These are phyloP conservation scores for Lypha dubia DNA, from an alignment of 2,888 invertebrate genomes.

Conservation along the genomic window DNA sequence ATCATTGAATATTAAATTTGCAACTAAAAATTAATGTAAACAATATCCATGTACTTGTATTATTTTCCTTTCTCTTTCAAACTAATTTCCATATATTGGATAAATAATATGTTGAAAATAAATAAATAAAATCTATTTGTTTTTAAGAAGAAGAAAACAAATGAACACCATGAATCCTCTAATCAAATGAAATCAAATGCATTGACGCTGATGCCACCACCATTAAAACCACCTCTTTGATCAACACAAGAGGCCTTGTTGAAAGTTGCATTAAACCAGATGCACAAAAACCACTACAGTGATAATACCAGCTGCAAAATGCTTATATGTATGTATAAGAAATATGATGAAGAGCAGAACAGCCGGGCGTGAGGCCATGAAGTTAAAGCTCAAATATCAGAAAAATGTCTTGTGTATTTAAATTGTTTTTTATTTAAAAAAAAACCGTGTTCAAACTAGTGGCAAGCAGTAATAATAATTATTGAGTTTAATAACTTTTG, in stretches of 20 bases:
- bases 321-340: not conserved
- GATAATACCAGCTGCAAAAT: conserved; percentile 16
- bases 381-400: conserved; percentile 32
- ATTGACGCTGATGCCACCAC: conserved; percentile 24
- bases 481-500: conserved; percentile 18
- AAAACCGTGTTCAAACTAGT: conserved; percentile 3
- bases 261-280: conserved; percentile 32
- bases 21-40: not conserved
- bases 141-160: not conserved
- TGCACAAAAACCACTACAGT: conserved; percentile 25
- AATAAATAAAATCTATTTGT: conserved; percentile 15
- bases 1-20: conserved; percentile 2
- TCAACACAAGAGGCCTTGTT: conserved; percentile 3
- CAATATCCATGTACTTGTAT: not conserved
- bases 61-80: conserved; percentile 35
- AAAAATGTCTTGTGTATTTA: conserved; percentile 12
- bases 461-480: conserved; percentile 1
- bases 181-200: conserved; percentile 52
- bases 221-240: not conserved
- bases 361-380: too few relatives aligned
- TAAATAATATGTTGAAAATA: conserved; percentile 19
- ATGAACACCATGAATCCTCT: conserved; percentile 7
- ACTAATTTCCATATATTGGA: conserved; percentile 21
- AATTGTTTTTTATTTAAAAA: not conserved
- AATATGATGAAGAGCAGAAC: too few relatives aligned